Conservation (phyloP, 2,113 vertebrate species). For the Falco punctatus region DNA sequence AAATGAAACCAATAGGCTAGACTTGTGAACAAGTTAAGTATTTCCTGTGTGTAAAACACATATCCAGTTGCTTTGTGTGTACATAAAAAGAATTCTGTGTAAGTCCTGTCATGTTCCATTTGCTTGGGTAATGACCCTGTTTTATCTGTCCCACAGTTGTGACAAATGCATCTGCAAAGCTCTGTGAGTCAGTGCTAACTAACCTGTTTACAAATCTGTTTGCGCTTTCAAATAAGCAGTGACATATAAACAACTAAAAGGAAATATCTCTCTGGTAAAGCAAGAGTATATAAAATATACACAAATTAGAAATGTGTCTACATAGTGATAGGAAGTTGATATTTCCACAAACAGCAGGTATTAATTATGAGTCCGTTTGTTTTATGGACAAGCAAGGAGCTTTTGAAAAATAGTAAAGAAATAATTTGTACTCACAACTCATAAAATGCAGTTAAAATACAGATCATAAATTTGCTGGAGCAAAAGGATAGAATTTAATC, state of each 20-base stretch:
- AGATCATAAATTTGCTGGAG: not conserved
- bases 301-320: not conserved
- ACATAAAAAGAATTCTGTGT: not conserved
- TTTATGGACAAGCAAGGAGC: not conserved
- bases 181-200: not conserved
- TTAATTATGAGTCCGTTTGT: not conserved
- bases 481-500: not conserved
- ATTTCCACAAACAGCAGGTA: not conserved
- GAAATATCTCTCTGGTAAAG: not conserved
- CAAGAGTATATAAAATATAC: not conserved
- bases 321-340: not conserved
- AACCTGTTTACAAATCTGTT: not conserved
- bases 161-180: not conserved
- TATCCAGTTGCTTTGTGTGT: not conserved
- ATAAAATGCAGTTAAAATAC: not conserved
- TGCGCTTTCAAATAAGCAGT: not conserved
- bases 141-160: not conserved
- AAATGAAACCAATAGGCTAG: not conserved
- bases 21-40: not conserved
- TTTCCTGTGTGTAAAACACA: not conserved
- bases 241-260: not conserved
- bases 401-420: not conserved
- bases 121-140: not conserved
- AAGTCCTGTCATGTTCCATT: not conserved
- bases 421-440: not conserved